Conservation (phyloP, 1,140 invertebrate genomes). For the Eueides isabella region DNA sequence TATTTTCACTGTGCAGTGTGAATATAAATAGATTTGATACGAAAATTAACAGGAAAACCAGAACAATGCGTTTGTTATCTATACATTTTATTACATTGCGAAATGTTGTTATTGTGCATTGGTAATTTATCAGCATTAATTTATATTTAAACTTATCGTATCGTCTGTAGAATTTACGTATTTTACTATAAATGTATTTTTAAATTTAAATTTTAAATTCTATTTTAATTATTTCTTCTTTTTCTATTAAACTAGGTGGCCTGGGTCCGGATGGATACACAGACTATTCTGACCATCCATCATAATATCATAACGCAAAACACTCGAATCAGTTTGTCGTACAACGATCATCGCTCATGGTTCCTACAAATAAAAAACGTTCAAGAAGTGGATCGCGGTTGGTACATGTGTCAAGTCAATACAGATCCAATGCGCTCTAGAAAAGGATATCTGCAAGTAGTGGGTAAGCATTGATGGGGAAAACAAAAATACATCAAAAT, state of each 20-base stretch:
- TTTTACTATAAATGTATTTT: background rate
- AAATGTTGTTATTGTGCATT: too few species aligned
- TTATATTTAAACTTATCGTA: too few species aligned
- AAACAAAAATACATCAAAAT: too few species aligned
- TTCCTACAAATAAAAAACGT: constrained; percentile 92
- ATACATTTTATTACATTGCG: too few species aligned
- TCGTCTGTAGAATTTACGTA: too few species aligned
- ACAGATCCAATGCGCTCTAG: constrained; percentile 93
- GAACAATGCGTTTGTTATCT: too few species aligned
- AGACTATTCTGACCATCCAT: constrained; percentile 95
- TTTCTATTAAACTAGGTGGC: constrained; percentile 86
- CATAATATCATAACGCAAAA: constrained; percentile 95
- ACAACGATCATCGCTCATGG: constrained; percentile 94
- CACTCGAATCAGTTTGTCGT: constrained; percentile 91
- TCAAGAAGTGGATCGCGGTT: constrained; percentile 90
- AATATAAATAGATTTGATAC: too few species aligned
- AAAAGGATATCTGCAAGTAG: constrained; percentile 93
- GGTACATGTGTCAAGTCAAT: constrained; percentile 94
- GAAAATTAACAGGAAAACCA: too few species aligned
- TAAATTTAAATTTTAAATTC: background rate
- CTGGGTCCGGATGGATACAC: constrained; percentile 95
- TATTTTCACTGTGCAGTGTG: too few species aligned
- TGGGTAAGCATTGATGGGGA: constrained; percentile 84
- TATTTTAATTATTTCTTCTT: background rate
- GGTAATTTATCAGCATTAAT: too few species aligned